These are phyloP conservation scores for Bathynomus jamesi DNA, from an alignment of 1,140 invertebrate genomes.

Conservation along the genomic window DNA sequence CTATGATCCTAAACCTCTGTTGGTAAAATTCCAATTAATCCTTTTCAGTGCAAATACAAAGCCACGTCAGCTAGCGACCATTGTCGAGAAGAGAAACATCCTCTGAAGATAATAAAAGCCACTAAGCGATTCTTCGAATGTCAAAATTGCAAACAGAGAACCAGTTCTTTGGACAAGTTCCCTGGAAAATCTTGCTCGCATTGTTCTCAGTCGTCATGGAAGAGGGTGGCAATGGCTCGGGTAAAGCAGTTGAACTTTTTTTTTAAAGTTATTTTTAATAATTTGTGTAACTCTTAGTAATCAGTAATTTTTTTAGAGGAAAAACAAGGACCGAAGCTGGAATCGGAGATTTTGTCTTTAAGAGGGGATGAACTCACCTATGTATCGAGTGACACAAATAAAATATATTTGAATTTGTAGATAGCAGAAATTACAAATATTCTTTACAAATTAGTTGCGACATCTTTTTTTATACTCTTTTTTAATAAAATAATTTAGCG, in stretches of 20 bases:
- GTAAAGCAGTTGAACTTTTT: not conserved
- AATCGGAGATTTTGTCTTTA: not conserved
- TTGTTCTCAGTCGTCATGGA: constrained; percentile 65
- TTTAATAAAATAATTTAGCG: no score
- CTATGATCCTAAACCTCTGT: no score
- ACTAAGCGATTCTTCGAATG: constrained; percentile 87
- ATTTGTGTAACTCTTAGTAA: not conserved
- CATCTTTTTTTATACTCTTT: no score
- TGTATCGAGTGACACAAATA: not conserved
- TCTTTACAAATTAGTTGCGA: no score
- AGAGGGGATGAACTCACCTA: not conserved
- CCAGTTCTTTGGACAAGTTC: constrained; percentile 63
- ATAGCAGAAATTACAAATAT: no score
- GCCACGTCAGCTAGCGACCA: constrained; percentile 71
- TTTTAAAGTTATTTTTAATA: not conserved
- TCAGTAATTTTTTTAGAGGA: not conserved
- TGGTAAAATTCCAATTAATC: no score
- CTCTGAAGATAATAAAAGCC: constrained; percentile 60
- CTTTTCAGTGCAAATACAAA: constrained; percentile 70
- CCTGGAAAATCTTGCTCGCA: constrained; percentile 67
- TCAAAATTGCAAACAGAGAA: constrained; percentile 72
- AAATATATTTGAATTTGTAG: not conserved
- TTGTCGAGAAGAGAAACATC: constrained; percentile 74
- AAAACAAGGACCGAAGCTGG: not conserved
- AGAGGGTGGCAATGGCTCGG: constrained; percentile 68